Conservation (phyloP, 2,113 vertebrate genomes). For the Mormyrus iriodes region DNA sequence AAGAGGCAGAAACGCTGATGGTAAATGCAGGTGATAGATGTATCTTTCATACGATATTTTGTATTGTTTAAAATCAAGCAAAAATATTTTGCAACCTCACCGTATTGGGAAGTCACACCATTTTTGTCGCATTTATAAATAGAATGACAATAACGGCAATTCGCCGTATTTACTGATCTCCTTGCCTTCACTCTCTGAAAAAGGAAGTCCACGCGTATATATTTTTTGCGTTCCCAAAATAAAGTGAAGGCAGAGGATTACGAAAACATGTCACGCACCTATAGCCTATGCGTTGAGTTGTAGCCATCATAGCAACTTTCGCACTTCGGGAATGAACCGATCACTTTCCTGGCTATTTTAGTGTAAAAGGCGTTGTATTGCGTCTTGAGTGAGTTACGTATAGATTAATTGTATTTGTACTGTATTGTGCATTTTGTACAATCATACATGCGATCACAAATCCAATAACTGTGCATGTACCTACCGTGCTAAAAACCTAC, state of each 20-base stretch:
- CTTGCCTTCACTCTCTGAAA: neutral
- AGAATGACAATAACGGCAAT: neutral
- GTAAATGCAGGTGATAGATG: neutral
- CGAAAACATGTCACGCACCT: neutral
- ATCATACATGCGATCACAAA: neutral
- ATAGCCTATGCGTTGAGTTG: neutral
- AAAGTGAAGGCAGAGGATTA: neutral
- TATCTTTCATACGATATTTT: neutral
- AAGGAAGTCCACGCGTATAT: neutral
- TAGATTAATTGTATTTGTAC: neutral
- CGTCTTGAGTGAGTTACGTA: neutral
- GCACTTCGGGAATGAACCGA: neutral
- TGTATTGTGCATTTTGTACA: neutral
- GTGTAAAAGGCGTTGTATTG: neutral
- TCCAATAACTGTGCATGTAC: neutral
- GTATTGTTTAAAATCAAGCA: neutral
- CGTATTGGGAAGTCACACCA: neutral
- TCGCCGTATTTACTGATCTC: neutral
- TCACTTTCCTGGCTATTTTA: neutral
- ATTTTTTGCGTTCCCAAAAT: slow-evolving; percentile 9
- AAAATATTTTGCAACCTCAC: neutral
- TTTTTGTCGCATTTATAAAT: neutral
- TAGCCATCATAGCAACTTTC: neutral
- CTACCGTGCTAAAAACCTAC: neutral
- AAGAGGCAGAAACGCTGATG: neutral